Evolutionary conservation across 2,888 invertebrate species (phyloP), one percentile per base, ranked within the genome.

Genomic region (Phortica magna): DNA sequence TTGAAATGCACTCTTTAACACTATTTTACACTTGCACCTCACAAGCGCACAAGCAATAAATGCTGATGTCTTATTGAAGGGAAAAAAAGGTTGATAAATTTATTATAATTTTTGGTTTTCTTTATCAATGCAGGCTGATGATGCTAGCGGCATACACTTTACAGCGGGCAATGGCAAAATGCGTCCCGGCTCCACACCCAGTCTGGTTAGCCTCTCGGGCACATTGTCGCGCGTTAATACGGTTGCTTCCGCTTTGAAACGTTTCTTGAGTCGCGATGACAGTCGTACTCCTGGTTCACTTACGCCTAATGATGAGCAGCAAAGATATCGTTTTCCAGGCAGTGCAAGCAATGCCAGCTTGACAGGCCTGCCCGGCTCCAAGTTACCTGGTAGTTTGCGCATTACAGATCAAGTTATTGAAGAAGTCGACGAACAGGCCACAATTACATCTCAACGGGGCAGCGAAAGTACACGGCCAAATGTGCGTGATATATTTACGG

Each of bases 391-490:
- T 65, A 94, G 94, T 83, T 94, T 94, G 93, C 93, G 95, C 84
- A 94, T 95, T 14, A 94, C 95, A 0, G 94, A 95, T 87, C 95
- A 96, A 85, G 94, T 95, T 17, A 95, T 95, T 79, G 95, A 95
- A 89, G 95, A 95, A 91, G 94, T 95, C 0, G 97, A 97, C 88
- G 97, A 97, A 88, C 96, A 97, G 90, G 93, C 94, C 85, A 97
- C 96, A 10, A 95, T 96, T 77, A 96, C 95, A 6, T 96, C 96
- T 65, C 94, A 94, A 92, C 94, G 94, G 84, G 89, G 91, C 73
- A 83, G 78, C 31, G 91, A 94, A 90, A n/a, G 55, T 93, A 91
- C 84, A 89, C 94, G 94, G 78, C 95, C 95, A 0, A 94, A 94
- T 79, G 94, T 94, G 0, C 93, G 94, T 91, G 94, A 94, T 83